Conservation (phyloP, 2,113 vertebrate species). For the Falcunculus frontatus region DNA sequence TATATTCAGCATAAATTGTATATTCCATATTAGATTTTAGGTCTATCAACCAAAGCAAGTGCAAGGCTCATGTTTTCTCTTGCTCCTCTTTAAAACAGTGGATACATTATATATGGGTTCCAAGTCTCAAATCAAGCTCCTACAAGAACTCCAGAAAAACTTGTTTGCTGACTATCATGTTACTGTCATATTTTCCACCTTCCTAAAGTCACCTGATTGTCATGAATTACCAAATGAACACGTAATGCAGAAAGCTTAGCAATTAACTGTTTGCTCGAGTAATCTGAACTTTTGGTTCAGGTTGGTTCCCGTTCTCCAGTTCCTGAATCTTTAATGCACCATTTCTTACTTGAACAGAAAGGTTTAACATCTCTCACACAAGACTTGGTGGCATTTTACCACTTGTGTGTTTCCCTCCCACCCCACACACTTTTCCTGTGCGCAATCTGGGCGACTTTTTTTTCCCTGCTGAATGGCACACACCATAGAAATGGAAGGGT, state of each 20-base stretch:
- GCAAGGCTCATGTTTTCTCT: background rate
- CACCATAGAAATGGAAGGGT: background rate
- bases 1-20: background rate
- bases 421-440: background rate
- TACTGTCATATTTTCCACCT: constrained; percentile 23
- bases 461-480: background rate
- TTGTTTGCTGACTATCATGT: constrained; percentile 33
- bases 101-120: background rate
- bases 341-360: constrained; percentile 14
- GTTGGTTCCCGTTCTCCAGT: constrained; percentile 7
- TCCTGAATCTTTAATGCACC: constrained; percentile 24
- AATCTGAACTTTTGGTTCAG: background rate
- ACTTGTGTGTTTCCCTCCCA: background rate
- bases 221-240: constrained; percentile 26
- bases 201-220: constrained; percentile 47
- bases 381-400: background rate
- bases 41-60: constrained; percentile 19
- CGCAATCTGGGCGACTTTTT: background rate
- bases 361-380: background rate
- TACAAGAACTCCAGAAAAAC: constrained; percentile 26
- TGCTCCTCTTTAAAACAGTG: background rate
- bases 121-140: background rate
- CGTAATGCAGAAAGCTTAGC: constrained; percentile 13
- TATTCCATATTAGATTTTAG: constrained; percentile 39
- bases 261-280: background rate